A percentile compares a stretch with the other conserved stretches of the same genome.
Conservation (phyloP, 2,797 vertebrate genomes). For the Diceros bicornis region DNA sequence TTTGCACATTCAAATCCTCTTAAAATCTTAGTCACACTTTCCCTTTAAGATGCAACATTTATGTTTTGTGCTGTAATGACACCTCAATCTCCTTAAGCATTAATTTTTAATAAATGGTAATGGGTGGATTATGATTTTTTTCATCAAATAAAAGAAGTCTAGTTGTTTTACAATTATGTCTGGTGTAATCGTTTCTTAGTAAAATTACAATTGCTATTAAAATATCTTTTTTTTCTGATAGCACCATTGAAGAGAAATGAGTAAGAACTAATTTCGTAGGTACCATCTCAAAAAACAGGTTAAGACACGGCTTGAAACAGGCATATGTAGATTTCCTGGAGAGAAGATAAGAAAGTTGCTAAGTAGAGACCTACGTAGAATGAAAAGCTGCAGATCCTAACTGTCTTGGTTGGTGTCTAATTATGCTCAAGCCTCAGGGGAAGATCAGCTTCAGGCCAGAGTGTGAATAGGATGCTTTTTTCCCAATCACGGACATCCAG, state of each 20-base stretch:
- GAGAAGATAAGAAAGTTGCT: not conserved
- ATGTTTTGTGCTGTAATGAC: not conserved
- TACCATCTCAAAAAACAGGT: not conserved
- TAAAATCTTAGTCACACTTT: slow-evolving; percentile 62
- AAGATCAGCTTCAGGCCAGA: not conserved
- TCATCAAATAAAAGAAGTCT: not conserved
- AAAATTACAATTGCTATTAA: slow-evolving; percentile 8
- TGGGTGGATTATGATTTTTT: not conserved
- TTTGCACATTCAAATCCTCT: slow-evolving; percentile 66
- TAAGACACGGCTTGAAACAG: not conserved
- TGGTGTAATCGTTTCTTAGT: not conserved
- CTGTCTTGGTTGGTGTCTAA: not conserved
- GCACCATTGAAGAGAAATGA: not conserved
- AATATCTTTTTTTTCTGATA: not conserved
- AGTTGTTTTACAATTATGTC: not conserved
- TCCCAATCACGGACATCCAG: not conserved
- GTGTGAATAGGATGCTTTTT: not conserved
- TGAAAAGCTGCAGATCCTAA: not conserved
- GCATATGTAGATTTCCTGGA: not conserved
- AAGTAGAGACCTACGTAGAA: not conserved
- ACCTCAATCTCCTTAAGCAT: not conserved
- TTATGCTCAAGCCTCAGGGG: not conserved
- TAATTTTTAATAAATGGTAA: slow-evolving; percentile 46
- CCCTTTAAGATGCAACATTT: slow-evolving; percentile 25
- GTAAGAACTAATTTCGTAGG: slow-evolving; percentile 32